These are phyloP conservation scores for Mythimna impura DNA, from an alignment of 2,888 invertebrate species.

Conservation along the genomic window DNA sequence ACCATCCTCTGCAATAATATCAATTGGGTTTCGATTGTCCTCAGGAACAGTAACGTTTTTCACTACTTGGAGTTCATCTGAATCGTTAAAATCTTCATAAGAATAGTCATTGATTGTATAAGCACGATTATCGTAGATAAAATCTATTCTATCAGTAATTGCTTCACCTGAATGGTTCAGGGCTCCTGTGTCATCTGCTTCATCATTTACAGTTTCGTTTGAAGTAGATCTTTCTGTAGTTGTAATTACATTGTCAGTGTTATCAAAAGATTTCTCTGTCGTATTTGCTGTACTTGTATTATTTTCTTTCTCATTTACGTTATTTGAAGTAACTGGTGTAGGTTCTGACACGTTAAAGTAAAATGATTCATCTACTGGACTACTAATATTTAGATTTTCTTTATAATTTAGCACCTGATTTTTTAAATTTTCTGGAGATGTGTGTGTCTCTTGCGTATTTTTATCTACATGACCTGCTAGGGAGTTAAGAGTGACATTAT, in stretches of 20 bases:
- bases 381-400: background rate
- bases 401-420: background rate
- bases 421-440: background rate
- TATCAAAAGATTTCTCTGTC: background rate
- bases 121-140: background rate
- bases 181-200: background rate
- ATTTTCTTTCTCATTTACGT: constrained; percentile 9
- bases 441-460: background rate
- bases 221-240: constrained; percentile 4
- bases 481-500: background rate
- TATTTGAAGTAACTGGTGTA: background rate
- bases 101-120: background rate
- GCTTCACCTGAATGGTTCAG: background rate
- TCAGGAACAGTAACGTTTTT: background rate
- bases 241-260: background rate
- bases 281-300: background rate
- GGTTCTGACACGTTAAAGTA: background rate
- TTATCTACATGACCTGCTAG: background rate
- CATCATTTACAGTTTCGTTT: background rate
- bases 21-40: background rate
- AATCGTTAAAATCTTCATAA: constrained; percentile 16
- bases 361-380: background rate
- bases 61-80: constrained; percentile 9
- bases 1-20: background rate
- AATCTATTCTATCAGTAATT: background rate